Evolutionary conservation across 1,140 invertebrate species (phyloP), one percentile per base, ranked within the genome.

Genomic region (Nixonia krombeini): DNA sequence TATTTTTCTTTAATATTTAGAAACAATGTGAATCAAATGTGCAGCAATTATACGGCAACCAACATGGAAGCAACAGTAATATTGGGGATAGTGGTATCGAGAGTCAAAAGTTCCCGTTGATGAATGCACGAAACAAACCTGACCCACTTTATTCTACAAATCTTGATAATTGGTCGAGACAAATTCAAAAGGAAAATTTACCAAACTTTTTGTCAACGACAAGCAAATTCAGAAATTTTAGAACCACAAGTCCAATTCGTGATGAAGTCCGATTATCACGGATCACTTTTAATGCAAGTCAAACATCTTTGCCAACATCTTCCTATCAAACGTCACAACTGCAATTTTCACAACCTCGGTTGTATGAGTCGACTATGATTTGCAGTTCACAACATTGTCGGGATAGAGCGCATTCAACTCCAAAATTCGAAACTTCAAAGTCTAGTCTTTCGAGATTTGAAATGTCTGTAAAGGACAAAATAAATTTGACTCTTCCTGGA

Each of bases 21-120:
- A 84, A 81, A 62, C 78, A 84, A 21, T 84, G 84, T 18, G 82
- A 85, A 40, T 44, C 72, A n/a, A 75, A 81, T 45, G 31, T 83
- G 23, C 52, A 73, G n/a, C 61, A 58, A 12, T 38, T 59, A 0
- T 64, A 77, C 3, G 74, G 66, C 1, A 70, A 53, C 18, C 64
- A 64, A n/a, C 52, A 38, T 3, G 44, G 61, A 12, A 42, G 17
- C 3, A 58, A 52, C 33, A 75, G 69, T 31, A 33, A 55, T 4
- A 59, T 68, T 12, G 74, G 70, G 0, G 76, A 81, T 16, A 79
- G 73, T 26, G 75, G 78, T 3, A 46, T 77, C 1, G 65, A 52
- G 0, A 81, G 73, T 68, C 79, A 80, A 42, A 68, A 67, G 44
- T 35, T 35, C 9, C 10, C 29, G 29, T n/a, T n/a, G n/a, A n/a